Evolutionary conservation across 37 sponge, comb jelly and placozoan species (phyloP).

Genomic region (Diacarnus erythraeanus): DNA sequence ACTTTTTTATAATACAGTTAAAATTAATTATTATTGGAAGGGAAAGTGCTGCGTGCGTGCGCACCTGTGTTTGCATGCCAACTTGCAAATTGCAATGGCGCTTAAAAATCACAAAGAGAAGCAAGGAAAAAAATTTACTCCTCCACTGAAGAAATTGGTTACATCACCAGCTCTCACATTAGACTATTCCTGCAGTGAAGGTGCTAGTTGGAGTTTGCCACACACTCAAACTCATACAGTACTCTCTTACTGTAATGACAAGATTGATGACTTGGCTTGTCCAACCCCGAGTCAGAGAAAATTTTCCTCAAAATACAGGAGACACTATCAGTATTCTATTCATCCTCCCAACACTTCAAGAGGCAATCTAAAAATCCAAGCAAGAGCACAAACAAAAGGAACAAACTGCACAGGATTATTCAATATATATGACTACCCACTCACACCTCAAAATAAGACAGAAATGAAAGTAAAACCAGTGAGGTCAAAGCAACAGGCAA

Average conservation of each 20-base stretch:
- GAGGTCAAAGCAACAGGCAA: not conserved
- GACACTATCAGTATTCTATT: not conserved
- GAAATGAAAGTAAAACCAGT: not conserved
- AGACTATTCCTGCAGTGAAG: not conserved
- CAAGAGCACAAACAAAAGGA: not conserved
- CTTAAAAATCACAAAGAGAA: not conserved
- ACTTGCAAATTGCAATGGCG: not conserved
- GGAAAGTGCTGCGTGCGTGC: not conserved
- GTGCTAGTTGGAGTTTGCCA: not conserved
- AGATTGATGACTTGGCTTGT: not conserved
- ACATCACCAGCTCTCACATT: not conserved
- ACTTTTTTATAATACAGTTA: too few species aligned
- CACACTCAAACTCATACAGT: slow-evolving; percentile 4
- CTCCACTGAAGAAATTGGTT: not conserved
- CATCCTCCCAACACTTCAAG: too few species aligned
- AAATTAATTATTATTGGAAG: not conserved
- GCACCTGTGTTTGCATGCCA: not conserved
- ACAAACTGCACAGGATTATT: not conserved
- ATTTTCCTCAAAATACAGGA: not conserved
- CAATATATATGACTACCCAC: slow-evolving; percentile 12
- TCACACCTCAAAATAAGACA: not conserved
- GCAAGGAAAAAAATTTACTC: not conserved
- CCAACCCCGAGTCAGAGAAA: not conserved
- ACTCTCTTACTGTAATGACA: slow-evolving; percentile 19
- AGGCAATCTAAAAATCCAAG: too few species aligned